Base-by-base conservation (phyloP, 2,797 vertebrate genomes). In the Poecile montanus region DNA sequence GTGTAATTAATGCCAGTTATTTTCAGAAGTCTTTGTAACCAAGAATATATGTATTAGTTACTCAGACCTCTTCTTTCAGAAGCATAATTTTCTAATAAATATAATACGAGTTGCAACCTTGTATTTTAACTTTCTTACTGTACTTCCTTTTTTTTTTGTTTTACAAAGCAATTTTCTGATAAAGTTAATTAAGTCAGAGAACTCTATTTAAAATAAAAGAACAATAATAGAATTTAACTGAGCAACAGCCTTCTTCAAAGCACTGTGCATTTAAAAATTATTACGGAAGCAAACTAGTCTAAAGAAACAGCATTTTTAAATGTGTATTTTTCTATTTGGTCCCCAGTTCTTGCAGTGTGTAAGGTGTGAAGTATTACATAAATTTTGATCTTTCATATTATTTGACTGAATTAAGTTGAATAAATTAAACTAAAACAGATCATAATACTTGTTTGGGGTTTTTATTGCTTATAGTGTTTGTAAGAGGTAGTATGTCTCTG, bases 1-100 rank as follows among this genome's bases (percentile, higher is more conserved):
- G 99, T 99, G 89, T 83, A 36, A 81, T 30, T 13, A 84, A 60
- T 78, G 29, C 14, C 11, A 58, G 34, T 81, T 65, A 36, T 68
- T 88, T 90, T 67, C 25, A 29, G 23, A 71, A 8, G 38, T 11
- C 40, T 21, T 82, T 62, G 30, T 50, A 89, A 63, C 16, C 19
- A 53, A 58, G 4, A 23, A 34, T 14, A 38, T 88, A 42, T 76
- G 3, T 70, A 21, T 36, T n/a, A 20, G 20, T 80, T 85, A 32
- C 27, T 80, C 17, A 61, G 32, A 67, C 15, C 7, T 61, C 17
- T 81, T 47, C 71, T 70, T 57, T 61, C 38, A 54, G 23, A 68
- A 48, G 20, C 20, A 77, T 42, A 50, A 26, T 2, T 9, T 62
- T 77, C 25, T 45, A 13, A 40, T 38, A 38, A 38, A 38, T 40